Percentiles rank a stretch among this genome's conserved stretches.
Evolutionary conservation across 1,140 invertebrate genomes (phyloP).

Genomic region (Pogonomyrmex barbatus): DNA sequence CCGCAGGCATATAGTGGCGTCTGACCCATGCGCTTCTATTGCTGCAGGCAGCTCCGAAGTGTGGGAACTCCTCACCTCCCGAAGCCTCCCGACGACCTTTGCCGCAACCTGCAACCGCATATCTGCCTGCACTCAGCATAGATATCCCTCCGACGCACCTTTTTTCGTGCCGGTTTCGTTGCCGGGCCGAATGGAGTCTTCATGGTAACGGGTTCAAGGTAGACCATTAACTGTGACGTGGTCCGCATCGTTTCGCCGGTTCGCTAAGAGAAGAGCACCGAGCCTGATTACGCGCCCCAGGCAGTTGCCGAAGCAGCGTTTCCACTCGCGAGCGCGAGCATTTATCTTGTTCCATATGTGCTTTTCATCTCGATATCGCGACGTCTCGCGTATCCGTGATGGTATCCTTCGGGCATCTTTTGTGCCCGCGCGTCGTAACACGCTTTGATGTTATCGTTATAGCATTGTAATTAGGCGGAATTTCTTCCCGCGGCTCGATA

Average conservation of each 20-base stretch:
- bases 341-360: conserved; percentile 71
- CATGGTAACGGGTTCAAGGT: conserved; percentile 77
- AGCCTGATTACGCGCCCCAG: conserved; percentile 66
- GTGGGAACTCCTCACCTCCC: conserved; percentile 83
- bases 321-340: conserved; percentile 63
- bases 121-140: conserved; percentile 69
- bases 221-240: conserved; percentile 75
- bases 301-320: conserved; percentile 54
- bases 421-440: conserved; percentile 31
- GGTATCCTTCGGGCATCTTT: conserved; percentile 44
- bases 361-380: conserved; percentile 51
- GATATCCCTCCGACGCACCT: conserved; percentile 56
- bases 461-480: conserved; percentile 45
- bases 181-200: conserved; percentile 69
- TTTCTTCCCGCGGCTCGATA: conserved; percentile 10
- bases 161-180: conserved; percentile 20
- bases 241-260: conserved; percentile 55
- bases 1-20: conserved; percentile 82
- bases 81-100: conserved; percentile 82
- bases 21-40: conserved; percentile 82
- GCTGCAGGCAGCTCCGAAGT: conserved; percentile 82
- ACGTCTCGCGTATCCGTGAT: conserved; percentile 23
- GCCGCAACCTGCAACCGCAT: conserved; percentile 79
- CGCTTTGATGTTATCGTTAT: conserved; percentile 49
- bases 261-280: conserved; percentile 60